Conservation (phyloP, 2,888 invertebrate species). For the Mimas tiliae region DNA sequence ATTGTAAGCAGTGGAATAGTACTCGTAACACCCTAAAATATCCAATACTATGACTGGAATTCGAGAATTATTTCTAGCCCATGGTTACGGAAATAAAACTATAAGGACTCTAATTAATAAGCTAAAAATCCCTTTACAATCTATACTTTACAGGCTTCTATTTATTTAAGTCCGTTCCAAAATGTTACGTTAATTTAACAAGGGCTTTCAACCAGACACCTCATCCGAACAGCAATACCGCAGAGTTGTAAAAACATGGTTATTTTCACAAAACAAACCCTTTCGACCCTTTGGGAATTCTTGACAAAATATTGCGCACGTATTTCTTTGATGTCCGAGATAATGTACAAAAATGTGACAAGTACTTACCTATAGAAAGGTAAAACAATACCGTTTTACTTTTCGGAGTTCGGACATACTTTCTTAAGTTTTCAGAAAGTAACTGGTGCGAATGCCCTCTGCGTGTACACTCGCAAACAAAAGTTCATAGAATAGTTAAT, state of each 20-base stretch:
- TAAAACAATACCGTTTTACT: background rate
- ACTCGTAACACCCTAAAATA: no score
- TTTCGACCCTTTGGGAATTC: background rate
- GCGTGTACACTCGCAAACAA: background rate
- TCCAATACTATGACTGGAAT: no score
- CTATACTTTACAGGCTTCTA: background rate
- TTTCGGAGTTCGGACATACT: background rate
- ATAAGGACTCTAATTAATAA: no score
- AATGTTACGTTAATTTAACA: background rate
- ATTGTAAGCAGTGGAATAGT: no score
- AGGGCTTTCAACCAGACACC: background rate
- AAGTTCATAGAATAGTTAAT: background rate
- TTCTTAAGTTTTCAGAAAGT: slow-evolving; percentile 14
- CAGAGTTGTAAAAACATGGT: background rate
- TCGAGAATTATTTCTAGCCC: no score
- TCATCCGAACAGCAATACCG: background rate
- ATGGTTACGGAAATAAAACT: no score
- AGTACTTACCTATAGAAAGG: background rate
- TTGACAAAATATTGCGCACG: background rate
- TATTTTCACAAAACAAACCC: background rate
- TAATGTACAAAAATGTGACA: background rate
- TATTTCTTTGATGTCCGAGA: background rate
- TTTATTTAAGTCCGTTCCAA: no score
- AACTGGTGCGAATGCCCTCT: background rate
- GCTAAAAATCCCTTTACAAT: background rate